A percentile compares a stretch with the other conserved stretches of the same genome.
phyloP scores from a whole-genome alignment of 2,888 invertebrate genomes.

The Coelopa pilipes region DNA sequence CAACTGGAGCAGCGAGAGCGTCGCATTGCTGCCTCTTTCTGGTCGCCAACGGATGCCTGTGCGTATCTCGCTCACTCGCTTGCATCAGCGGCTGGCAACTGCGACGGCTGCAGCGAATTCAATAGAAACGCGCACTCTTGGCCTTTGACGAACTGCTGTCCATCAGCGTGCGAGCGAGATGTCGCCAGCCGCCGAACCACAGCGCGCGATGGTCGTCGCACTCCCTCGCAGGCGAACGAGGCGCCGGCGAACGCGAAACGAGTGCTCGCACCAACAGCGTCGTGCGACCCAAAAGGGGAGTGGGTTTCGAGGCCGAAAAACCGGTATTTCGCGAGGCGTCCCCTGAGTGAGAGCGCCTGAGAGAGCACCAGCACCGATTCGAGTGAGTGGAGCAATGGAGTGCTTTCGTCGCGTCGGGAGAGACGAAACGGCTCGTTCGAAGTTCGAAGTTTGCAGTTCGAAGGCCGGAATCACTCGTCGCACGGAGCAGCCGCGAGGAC shows the following conservation, averaged over 20 bases:
- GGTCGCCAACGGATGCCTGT: neutral
- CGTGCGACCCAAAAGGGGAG: conserved; percentile 13
- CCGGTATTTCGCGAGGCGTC: conserved; percentile 27
- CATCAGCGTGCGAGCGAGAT: conserved; percentile 51
- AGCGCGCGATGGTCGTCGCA: conserved; percentile 4
- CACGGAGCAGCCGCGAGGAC: neutral
- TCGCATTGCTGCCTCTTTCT: neutral
- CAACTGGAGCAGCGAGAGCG: conserved; percentile 10
- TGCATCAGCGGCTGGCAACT: too few relatives aligned
- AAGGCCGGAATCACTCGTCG: neutral
- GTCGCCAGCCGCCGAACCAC: conserved; percentile 1
- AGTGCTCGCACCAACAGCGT: neutral
- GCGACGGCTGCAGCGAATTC: conserved; percentile 48
- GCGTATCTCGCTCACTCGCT: neutral
- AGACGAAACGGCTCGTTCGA: too few relatives aligned
- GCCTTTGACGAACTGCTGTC: conserved; percentile 64
- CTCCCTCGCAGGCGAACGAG: conserved; percentile 7
- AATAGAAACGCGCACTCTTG: conserved; percentile 47
- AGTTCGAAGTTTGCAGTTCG: neutral
- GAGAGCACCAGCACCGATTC: neutral
- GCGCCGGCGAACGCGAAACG: conserved; percentile 15
- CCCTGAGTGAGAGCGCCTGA: neutral
- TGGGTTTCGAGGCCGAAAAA: conserved; percentile 22
- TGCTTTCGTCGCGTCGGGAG: neutral
- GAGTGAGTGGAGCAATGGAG: neutral